Evolutionary conservation across 2,797 vertebrate species (phyloP).

Genomic region (Rhyacichthys aspro): DNA sequence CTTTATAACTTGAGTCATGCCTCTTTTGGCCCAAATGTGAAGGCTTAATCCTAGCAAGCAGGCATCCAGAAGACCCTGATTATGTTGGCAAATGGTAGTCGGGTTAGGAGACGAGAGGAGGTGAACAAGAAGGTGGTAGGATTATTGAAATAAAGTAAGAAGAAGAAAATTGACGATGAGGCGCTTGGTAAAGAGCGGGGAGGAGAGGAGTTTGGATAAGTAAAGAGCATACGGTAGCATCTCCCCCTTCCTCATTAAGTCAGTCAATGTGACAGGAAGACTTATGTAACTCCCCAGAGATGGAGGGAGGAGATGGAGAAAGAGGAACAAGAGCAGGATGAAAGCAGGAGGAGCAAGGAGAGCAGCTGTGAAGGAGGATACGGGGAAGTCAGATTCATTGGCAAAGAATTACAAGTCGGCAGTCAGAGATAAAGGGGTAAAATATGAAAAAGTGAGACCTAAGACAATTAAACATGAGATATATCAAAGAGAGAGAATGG

Average conservation of each 20-base stretch:
- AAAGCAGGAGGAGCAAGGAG: constrained; percentile 52
- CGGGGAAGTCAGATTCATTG: constrained; percentile 25
- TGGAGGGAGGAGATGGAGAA: constrained; percentile 76
- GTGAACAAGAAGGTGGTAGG: constrained; percentile 10
- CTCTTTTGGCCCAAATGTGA: constrained; percentile 48
- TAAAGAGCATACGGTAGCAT: constrained; percentile 60
- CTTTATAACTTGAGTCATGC: constrained; percentile 23
- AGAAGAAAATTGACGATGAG: not conserved
- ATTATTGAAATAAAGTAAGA: not conserved
- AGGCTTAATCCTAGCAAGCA: constrained; percentile 41
- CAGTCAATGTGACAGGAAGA: constrained; percentile 83
- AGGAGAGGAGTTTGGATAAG: constrained; percentile 51
- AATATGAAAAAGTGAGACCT: constrained; percentile 40
- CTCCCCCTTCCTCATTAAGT: constrained; percentile 78
- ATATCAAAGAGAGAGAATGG: constrained; percentile 33
- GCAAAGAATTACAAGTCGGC: constrained; percentile 32
- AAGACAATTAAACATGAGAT: constrained; percentile 57
- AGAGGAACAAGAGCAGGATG: constrained; percentile 68
- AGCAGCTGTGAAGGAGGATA: constrained; percentile 51
- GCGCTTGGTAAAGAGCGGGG: constrained; percentile 34
- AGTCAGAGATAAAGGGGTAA: constrained; percentile 42
- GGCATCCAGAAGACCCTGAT: constrained; percentile 30
- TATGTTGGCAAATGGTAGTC: constrained; percentile 42
- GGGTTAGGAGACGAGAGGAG: constrained; percentile 14
- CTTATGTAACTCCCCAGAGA: constrained; percentile 78